Conservation (phyloP, 2,888 invertebrate species). For the Celastrina argiolus region DNA sequence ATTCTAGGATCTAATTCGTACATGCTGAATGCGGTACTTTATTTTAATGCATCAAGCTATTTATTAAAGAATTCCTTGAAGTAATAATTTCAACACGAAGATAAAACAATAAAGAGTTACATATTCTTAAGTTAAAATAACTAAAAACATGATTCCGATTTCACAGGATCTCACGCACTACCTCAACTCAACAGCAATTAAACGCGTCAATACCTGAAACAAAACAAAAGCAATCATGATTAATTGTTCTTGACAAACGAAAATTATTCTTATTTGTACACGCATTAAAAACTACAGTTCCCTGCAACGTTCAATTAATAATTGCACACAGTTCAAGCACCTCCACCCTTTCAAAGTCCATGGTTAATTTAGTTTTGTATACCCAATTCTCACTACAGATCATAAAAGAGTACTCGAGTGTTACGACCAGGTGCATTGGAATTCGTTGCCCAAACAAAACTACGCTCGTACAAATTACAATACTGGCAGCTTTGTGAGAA, state of each 20-base stretch:
- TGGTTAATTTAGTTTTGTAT: conserved; percentile 44
- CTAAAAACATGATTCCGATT: background rate
- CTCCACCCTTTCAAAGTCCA: conserved; percentile 40
- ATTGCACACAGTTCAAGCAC: conserved; percentile 36
- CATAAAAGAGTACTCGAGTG: conserved; percentile 43
- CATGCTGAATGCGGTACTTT: too few relatives aligned
- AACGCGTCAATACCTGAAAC: conserved; percentile 23
- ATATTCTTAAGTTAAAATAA: background rate
- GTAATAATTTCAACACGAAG: too few relatives aligned
- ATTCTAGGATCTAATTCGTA: too few relatives aligned
- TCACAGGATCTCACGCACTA: conserved; percentile 1
- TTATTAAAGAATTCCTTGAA: too few relatives aligned
- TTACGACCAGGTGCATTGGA: conserved; percentile 46
- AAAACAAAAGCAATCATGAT: conserved; percentile 17
- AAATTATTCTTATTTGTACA: background rate
- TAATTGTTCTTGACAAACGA: conserved; percentile 26
- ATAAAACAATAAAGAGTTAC: too few relatives aligned
- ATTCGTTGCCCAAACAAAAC: conserved; percentile 58
- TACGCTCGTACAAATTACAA: conserved; percentile 37
- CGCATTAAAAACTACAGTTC: background rate
- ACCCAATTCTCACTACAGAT: conserved; percentile 40
- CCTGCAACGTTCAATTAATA: conserved; percentile 7
- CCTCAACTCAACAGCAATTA: background rate
- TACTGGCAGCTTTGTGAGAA: conserved; percentile 38
- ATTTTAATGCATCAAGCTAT: too few relatives aligned